These are phyloP conservation scores for Graphium colonna DNA, from an alignment of 2,888 invertebrate species.

Conservation along the genomic window DNA sequence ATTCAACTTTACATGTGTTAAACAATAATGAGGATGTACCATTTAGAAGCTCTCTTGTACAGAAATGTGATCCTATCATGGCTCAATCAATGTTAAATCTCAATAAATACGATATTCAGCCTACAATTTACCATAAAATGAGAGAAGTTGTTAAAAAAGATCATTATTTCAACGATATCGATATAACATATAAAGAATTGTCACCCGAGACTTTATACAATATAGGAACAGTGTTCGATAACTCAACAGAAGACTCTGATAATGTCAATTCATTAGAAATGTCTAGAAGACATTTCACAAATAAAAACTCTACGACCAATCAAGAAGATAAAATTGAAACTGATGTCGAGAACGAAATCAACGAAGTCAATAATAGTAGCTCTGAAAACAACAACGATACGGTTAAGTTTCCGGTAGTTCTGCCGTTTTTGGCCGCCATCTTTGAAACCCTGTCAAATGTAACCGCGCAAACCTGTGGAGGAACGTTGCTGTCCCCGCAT, in stretches of 20 bases:
- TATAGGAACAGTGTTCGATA: constrained; percentile 16
- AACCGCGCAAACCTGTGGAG: constrained; percentile 51
- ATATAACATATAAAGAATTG: constrained; percentile 15
- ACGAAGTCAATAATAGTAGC: background rate
- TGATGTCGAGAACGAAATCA: constrained; percentile 3
- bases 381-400: background rate
- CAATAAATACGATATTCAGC: constrained; percentile 7
- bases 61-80: constrained; percentile 1
- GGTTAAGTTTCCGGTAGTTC: background rate
- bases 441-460: constrained; percentile 48
- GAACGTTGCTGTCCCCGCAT: constrained; percentile 38
- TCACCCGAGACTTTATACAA: constrained; percentile 20
- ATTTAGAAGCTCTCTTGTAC: background rate
- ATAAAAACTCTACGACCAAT: background rate
- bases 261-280: constrained; percentile 4
- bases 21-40: constrained; percentile 2
- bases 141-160: background rate
- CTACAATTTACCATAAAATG: background rate
- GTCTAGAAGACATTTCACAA: background rate
- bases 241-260: constrained; percentile 13
- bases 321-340: background rate
- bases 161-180: constrained; percentile 4
- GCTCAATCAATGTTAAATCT: constrained; percentile 6
- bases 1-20: constrained; percentile 13
- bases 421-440: constrained; percentile 38